Evolutionary conservation across 2,113 vertebrate genomes (phyloP), one percentile per base, ranked within the genome.

Genomic region (Catagonus wagneri): DNA sequence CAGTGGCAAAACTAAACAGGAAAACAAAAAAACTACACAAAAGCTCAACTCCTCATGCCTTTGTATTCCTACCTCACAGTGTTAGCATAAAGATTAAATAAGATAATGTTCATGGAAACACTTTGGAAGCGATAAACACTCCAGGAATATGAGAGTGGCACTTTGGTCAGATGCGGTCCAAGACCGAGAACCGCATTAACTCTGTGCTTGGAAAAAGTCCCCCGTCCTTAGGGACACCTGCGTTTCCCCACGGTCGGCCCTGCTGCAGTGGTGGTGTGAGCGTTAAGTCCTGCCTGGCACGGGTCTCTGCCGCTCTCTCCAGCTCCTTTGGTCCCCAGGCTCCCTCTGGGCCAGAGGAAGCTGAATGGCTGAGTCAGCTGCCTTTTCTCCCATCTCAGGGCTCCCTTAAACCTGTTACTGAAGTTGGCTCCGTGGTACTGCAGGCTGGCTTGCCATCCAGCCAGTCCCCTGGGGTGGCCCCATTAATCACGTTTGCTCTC

Each of bases 331-430:
- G 58, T 92, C 56, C 50, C 0, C 6, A 15, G 66, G 22, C 29
- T 96, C 96, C 85, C 93, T 94, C 89, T 66, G 74, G 95, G 75
- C 90, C 69, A 11, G 11, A 52, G 58, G 87, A 88, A 89, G 61
- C 83, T 15, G 6, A 80, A 94, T 1, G n/a, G 96, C 97, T 97
- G 97, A 98, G 93, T 97, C 97, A 97, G 97, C 97, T 89, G 79
- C 93, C 83, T 95, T 95, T 61, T 39, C 95, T 68, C 76, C 90
- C 0, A 0, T 88, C 93, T 95, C 89, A 34, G 78, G 93, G 56
- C 94, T 95, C 93, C 92, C 93, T 97, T 95, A 97, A 97, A 96
- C 97, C 74, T 96, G 95, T 96, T 96, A 89, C 94, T 94, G 96
- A 96, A 97, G 96, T 97, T 97, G 97, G 89, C 94, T 97, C 93